Evolutionary conservation across 2,113 vertebrate genomes (phyloP).

Genomic region (Falco punctatus): DNA sequence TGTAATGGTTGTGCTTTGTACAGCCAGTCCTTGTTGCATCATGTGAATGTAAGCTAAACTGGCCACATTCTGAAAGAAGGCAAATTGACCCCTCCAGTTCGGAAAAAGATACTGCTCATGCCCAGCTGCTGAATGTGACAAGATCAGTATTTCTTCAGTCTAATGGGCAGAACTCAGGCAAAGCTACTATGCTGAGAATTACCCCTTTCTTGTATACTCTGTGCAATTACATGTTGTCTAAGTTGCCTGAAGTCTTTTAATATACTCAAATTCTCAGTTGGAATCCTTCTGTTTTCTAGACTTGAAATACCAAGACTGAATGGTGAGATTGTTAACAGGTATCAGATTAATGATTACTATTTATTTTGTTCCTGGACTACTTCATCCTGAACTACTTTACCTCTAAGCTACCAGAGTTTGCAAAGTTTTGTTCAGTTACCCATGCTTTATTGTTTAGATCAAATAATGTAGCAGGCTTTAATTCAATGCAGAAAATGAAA

Average conservation of each 20-base stretch:
- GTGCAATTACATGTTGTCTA: constrained; percentile 27
- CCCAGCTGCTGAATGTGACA: constrained; percentile 76
- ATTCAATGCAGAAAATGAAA: constrained; percentile 59
- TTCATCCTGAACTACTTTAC: constrained; percentile 48
- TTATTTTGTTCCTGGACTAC: constrained; percentile 40
- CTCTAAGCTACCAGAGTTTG: constrained; percentile 15
- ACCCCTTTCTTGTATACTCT: constrained; percentile 45
- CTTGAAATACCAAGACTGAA: constrained; percentile 55
- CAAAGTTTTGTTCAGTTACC: constrained; percentile 54
- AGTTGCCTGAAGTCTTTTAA: constrained; percentile 61
- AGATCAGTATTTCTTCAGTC: constrained; percentile 69
- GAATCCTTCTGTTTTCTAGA: constrained; percentile 44
- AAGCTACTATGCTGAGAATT: constrained; percentile 63
- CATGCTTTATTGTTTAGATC: constrained; percentile 40
- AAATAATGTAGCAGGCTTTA: constrained; percentile 55
- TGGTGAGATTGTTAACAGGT: constrained; percentile 22
- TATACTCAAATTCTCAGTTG: constrained; percentile 55
- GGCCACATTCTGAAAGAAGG: constrained; percentile 71
- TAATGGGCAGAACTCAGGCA: constrained; percentile 52
- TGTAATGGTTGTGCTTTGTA: constrained; percentile 73
- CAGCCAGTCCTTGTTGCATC: constrained; percentile 55
- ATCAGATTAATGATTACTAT: constrained; percentile 24
- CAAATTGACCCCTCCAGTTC: constrained; percentile 74
- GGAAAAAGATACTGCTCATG: constrained; percentile 62
- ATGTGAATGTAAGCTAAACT: constrained; percentile 73